Conservation (phyloP, 2,888 invertebrate species). For the Papilio protenor region DNA sequence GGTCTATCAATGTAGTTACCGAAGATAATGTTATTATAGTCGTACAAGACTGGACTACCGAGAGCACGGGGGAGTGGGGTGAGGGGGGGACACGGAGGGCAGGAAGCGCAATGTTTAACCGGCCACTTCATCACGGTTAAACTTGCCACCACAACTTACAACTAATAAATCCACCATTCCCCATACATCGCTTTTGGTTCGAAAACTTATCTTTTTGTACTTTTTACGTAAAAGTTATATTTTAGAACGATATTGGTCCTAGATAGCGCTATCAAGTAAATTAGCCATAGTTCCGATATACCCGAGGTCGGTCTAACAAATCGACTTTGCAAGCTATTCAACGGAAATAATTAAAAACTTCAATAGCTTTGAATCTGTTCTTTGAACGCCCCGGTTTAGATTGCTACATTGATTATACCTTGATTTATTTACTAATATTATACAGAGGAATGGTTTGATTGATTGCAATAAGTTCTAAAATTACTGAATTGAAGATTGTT, state of each 20-base stretch:
- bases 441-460: too few species aligned
- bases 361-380: conserved; percentile 9
- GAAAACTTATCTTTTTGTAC: background rate
- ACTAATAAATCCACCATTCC: background rate
- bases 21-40: conserved; percentile 7
- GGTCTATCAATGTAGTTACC: conserved; percentile 23
- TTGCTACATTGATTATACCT: background rate
- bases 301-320: conserved; percentile 4
- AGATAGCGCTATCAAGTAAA: background rate
- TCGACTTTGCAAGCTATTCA: conserved; percentile 15
- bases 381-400: background rate
- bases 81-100: background rate
- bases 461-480: too few species aligned
- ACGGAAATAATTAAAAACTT: conserved; percentile 31
- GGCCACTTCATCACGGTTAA: background rate
- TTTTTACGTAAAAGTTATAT: background rate
- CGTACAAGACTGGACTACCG: background rate
- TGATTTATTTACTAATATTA: background rate
- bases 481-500: background rate
- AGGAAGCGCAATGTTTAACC: background rate
- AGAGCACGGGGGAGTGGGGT: background rate
- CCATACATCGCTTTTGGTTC: background rate
- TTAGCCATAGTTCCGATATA: background rate
- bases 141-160: background rate
- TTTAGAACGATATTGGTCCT: background rate